Base-by-base conservation (phyloP, 2,888 invertebrate genomes). In the Hylaea fasciaria region DNA sequence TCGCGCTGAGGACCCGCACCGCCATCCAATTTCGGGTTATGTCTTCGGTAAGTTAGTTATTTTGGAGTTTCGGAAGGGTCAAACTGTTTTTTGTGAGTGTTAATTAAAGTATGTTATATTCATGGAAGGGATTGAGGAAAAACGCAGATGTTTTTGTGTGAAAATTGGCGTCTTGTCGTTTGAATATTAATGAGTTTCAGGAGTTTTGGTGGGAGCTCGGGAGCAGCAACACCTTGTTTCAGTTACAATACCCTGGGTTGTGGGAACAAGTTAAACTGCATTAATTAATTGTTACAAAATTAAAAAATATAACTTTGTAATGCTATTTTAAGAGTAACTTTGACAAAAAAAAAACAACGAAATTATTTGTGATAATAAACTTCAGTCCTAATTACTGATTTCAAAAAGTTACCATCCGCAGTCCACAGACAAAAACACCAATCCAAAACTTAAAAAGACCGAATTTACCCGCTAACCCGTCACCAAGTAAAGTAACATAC, bases 21-120 rank as follows among this genome's bases (percentile, higher is more conserved):
- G 87, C 89, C 88, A 92, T 92, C 91, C 92, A 92, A 92, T 92
- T 92, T 91, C 88, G 83, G 84, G 86, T 92, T 91, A 92, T 91
- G 90, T 86, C 85, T 89, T 90, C 83, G 84, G 91, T 86, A 85
- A 88, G 85, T 91, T 82, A 87, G 82, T 89, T 89, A 87, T 85
- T 88, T 85, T 82, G 79, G 72, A 78, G 80, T 84, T 82, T 80
- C 57, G 77, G 81, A 72, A 78, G 85, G 87, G 86, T 83, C 86
- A 79, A 81, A 82, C 74, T 69, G 73, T 83, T 82, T 84, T 83
- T 87, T 87, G 83, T 85, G 85, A 83, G 83, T 86, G 86, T 87
- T 91, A 89, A 91, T 91, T 90, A 89, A 86, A 83, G 79, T 70
- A 76, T 79, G 72, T 74, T 76, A 73, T 82, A 79, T 83, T 82